These are phyloP conservation scores for Achatina immaculata DNA, from an alignment of 1,140 invertebrate species.

Conservation along the genomic window DNA sequence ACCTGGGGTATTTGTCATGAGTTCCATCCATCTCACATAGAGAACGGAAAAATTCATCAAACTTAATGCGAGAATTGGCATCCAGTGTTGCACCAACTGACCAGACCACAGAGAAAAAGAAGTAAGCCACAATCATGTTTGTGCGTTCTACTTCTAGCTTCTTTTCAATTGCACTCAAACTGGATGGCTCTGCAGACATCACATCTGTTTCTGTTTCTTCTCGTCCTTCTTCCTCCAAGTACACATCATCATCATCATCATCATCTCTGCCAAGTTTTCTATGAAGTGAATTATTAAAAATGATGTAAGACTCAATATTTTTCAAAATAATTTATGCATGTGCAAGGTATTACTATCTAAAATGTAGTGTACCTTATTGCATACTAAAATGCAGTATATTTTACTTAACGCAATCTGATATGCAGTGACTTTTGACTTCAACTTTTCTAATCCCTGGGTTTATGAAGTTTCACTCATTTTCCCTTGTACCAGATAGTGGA, in stretches of 20 bases:
- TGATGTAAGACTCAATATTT: too few species aligned
- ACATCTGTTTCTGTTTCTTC: slow-evolving; percentile 24
- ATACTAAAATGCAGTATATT: too few species aligned
- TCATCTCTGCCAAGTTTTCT: slow-evolving; percentile 65
- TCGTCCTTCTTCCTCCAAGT: slow-evolving; percentile 49
- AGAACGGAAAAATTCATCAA: slow-evolving; percentile 68
- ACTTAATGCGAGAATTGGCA: slow-evolving; percentile 64
- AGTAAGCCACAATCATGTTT: slow-evolving; percentile 68
- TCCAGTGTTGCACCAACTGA: slow-evolving; percentile 67
- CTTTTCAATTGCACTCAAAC: slow-evolving; percentile 53
- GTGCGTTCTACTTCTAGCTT: slow-evolving; percentile 67
- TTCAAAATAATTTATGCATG: too few species aligned
- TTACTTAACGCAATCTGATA: too few species aligned
- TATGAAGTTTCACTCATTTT: too few species aligned
- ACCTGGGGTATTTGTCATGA: slow-evolving; percentile 76
- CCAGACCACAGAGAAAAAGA: slow-evolving; percentile 71
- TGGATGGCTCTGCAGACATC: slow-evolving; percentile 7
- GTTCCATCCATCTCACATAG: slow-evolving; percentile 67
- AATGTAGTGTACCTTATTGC: too few species aligned
- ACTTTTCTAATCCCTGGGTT: too few species aligned
- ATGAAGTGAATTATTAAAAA: not conserved
- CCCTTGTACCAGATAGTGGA: too few species aligned
- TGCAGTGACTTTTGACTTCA: too few species aligned
- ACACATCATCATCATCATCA: slow-evolving; percentile 59
- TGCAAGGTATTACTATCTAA: too few species aligned